phyloP scores from a whole-genome alignment of 2,113 vertebrate genomes.

The Uria lomvia region DNA sequence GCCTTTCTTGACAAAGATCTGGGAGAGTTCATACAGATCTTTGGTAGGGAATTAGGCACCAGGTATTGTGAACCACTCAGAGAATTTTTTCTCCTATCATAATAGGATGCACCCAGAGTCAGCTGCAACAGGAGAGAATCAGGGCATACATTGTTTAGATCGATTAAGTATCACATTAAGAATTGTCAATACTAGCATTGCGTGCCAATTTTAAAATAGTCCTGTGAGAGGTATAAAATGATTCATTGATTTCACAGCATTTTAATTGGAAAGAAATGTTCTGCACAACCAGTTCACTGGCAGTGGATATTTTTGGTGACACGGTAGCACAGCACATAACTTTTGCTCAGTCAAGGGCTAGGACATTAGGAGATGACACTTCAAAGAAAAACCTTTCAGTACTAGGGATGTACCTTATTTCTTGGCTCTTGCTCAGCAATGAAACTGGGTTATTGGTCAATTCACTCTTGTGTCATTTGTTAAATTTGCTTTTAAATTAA shows the following conservation, averaged over 20 bases:
- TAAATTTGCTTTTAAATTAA: not conserved
- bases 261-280: not conserved
- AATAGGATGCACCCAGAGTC: not conserved
- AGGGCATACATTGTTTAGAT: not conserved
- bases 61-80: not conserved
- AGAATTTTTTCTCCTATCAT: not conserved
- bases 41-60: not conserved
- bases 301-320: not conserved
- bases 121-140: not conserved
- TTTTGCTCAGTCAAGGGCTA: not conserved
- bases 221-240: not conserved
- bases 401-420: not conserved
- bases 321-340: not conserved
- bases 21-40: not conserved
- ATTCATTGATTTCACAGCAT: not conserved
- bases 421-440: not conserved
- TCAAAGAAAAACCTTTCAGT: not conserved
- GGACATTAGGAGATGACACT: not conserved
- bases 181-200: not conserved
- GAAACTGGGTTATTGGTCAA: not conserved
- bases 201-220: not conserved
- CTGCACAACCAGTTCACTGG: not conserved
- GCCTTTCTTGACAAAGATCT: not conserved
- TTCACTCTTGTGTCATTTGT: not conserved
- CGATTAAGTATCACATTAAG: not conserved